Conservation (phyloP, 2,113 vertebrate species). For the Coracopsis vasa region DNA sequence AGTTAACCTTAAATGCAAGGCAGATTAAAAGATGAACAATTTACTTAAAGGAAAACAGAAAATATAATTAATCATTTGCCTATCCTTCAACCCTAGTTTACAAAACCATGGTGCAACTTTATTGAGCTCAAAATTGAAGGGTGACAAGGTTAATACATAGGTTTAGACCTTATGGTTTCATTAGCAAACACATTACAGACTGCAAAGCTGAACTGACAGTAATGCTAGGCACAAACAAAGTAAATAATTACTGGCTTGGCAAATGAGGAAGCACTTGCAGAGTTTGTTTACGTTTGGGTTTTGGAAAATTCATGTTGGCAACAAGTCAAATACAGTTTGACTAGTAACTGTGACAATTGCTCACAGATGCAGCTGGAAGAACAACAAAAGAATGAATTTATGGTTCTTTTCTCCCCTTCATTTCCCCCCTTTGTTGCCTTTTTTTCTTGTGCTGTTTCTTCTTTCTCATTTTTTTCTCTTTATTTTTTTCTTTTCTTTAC, state of each 20-base stretch:
- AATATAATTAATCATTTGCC: conserved; percentile 82
- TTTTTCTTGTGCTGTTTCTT: conserved; percentile 40
- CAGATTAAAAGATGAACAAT: conserved; percentile 80
- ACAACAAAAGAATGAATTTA: conserved; percentile 81
- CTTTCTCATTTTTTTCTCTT: conserved; percentile 25
- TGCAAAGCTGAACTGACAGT: conserved; percentile 82
- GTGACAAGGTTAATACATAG: conserved; percentile 82
- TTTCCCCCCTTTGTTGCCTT: conserved; percentile 76
- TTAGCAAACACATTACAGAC: conserved; percentile 82
- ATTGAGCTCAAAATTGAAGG: conserved; percentile 83
- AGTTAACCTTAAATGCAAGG: conserved; percentile 75
- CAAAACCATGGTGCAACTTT: conserved; percentile 80
- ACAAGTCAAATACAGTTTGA: conserved; percentile 82
- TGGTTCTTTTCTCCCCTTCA: conserved; percentile 67
- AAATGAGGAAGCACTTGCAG: conserved; percentile 80
- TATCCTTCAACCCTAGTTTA: conserved; percentile 78
- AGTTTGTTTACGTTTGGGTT: conserved; percentile 84
- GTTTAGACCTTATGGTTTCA: conserved; percentile 83
- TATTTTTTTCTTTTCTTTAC: conserved; percentile 51
- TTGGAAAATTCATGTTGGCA: conserved; percentile 83
- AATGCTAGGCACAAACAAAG: conserved; percentile 82
- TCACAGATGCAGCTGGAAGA: conserved; percentile 84
- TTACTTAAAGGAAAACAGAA: conserved; percentile 73
- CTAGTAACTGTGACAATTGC: conserved; percentile 88
- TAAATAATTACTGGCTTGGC: conserved; percentile 84